These are phyloP conservation scores for Poeciliopsis presidionis DNA, from an alignment of 2,797 vertebrate species.

Conservation along the genomic window DNA sequence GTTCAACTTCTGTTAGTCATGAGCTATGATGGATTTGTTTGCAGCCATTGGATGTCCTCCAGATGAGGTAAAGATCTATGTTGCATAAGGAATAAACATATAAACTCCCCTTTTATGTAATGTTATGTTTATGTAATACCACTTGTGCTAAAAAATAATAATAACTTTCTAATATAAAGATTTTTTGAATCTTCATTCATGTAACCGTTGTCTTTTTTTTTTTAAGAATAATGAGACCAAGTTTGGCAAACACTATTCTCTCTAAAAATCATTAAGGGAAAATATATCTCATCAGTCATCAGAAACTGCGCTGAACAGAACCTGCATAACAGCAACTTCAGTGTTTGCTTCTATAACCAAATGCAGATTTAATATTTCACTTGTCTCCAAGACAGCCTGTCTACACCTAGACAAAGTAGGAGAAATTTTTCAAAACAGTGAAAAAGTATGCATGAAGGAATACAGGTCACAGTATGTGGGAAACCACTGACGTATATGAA, in stretches of 20 bases:
- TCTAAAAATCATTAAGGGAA: constrained; percentile 22
- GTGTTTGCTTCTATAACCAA: constrained; percentile 51
- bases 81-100: background rate
- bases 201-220: background rate
- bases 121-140: background rate
- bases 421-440: constrained; percentile 57
- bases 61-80: background rate
- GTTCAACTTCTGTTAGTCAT: background rate
- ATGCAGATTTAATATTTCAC: constrained; percentile 56
- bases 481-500: constrained; percentile 56
- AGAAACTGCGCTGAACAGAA: constrained; percentile 37
- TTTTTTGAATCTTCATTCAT: too few species aligned
- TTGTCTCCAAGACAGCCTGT: constrained; percentile 56
- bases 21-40: background rate
- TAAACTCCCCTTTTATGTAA: background rate
- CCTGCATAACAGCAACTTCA: constrained; percentile 38
- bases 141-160: background rate
- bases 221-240: background rate
- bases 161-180: background rate
- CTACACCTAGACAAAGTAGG: constrained; percentile 67
- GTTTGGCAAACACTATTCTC: background rate
- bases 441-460: constrained; percentile 50
- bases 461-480: constrained; percentile 55
- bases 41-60: background rate
- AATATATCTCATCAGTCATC: constrained; percentile 41